Evolutionary conservation across 2,113 vertebrate genomes (phyloP), one percentile per base, ranked within the genome.

Genomic region (Sisor rabdophorus): DNA sequence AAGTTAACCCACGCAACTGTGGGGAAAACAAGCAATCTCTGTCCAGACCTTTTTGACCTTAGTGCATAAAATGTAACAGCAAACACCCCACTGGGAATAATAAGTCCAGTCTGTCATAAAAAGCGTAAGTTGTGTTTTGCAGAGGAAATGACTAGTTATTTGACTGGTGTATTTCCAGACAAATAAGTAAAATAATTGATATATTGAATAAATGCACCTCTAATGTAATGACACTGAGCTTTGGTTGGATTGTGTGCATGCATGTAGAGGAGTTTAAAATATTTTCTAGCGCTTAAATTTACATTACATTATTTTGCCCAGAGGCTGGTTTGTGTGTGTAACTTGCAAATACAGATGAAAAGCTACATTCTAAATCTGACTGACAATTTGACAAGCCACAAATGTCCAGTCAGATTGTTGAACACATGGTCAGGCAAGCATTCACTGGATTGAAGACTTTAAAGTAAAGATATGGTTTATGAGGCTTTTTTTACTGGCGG

Each of bases 121-220:
- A 79, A 72, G 60, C 40, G 32, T 16, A 59, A 54, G 72, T 73
- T 79, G 79, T 64, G 36, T 61, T 79, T 59, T 44, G 50, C 36
- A 32, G 64, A 80, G 70, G 83, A 84, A 84, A 80, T 63, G n/a
- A 75, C 74, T 20, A 63, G 75, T 79, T 80, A 61, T 78, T 64
- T 71, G 68, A 73, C 50, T 48, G 32, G 69, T 69, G 67, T 53
- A 28, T 64, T 73, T 79, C 78, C 44, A 67, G n/a, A n/a, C n/a
- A n/a, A n/a, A n/a, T n/a, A 44, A 52, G 47, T 60, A 32, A 44
- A 65, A 56, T 52, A 69, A 76, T 65, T 20, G 28, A 48, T 64
- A 75, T 75, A 59, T 15, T 78, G 76, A 76, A 79, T 48, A 64
- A 76, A 78, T 65, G 24, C 30, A 55, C 26, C 61, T 52, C 52